Base-by-base conservation (phyloP, 2,888 invertebrate genomes). In the Stenichneumon culpator region DNA sequence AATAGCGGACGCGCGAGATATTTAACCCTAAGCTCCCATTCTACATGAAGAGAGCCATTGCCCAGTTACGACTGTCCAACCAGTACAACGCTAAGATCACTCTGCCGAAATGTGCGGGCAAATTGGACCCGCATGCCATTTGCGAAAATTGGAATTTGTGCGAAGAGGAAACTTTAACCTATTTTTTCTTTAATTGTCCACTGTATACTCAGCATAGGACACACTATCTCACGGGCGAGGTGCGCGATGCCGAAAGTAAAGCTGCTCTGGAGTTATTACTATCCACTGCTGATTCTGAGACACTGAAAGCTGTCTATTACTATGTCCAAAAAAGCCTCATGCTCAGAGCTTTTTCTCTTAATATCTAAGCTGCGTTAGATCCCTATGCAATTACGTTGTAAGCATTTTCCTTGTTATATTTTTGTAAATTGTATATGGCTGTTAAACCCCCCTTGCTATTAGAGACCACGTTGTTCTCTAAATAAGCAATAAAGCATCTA, bases 141-240 rank as follows among this genome's bases (percentile, higher is more conserved):
- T 83, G 83, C 14, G n/a, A 52, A 72, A 65, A 39, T 7, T 83
- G 79, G 22, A 79, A 79, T 25, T 6, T 72, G 19, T 11, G 4
- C 2, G 65, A 78, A 36, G 52, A 79, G n/a, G 83, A 83, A 67
- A 79, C 73, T 6, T n/a, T 79, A 3, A 25, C 47, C 1, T 69
- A 82, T 16, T 82, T 77, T n/a, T 1, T 82, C 2, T 60, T 11
- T 11, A 50, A 60, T 4, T 69, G 75, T 22, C 69, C 75, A 14
- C 44, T 77, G 2, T 69, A 75, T 11, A 60, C 4, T 3, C 74
- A 44, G 1, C 22, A 39, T 32, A 75, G 74, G 47, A 39, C 19
- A 1, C 9, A 65, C 16, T 75, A 65, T 14, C 2, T 75, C 0
- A 3, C 47, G 0, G 11, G 0, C 14, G 11, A n/a, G 5, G 1